Conservation (phyloP, 2,888 invertebrate species). For the Drosophila fungiperda region DNA sequence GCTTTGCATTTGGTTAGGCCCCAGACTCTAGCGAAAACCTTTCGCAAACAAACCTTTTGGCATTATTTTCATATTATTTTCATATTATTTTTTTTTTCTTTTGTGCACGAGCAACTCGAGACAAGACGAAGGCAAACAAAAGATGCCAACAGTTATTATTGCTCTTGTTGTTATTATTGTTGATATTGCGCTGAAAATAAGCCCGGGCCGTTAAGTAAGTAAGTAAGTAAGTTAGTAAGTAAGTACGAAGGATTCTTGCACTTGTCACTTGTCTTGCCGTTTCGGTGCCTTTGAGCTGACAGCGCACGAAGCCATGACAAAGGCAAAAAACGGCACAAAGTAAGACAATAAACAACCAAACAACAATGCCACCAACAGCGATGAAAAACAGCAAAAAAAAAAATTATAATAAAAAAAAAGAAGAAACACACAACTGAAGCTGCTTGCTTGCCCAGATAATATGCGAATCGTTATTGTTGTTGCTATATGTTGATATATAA, state of each 20-base stretch:
- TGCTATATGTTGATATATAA: slow-evolving; percentile 14
- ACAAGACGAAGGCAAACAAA: slow-evolving; percentile 29
- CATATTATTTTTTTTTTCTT: not conserved
- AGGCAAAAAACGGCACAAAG: slow-evolving; percentile 55
- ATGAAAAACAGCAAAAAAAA: not conserved
- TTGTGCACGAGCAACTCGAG: slow-evolving; percentile 5
- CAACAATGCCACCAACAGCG: slow-evolving; percentile 47
- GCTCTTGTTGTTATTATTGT: slow-evolving; percentile 27
- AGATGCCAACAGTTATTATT: slow-evolving; percentile 53
- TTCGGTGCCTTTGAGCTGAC: slow-evolving; percentile 46
- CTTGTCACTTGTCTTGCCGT: slow-evolving; percentile 56
- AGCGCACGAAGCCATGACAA: slow-evolving; percentile 47
- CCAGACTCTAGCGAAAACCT: slow-evolving; percentile 12
- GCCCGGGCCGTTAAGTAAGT: slow-evolving; percentile 48
- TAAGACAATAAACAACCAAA: slow-evolving; percentile 60
- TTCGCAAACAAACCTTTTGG: slow-evolving; percentile 17
- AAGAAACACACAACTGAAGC: slow-evolving; percentile 16
- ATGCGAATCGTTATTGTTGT: slow-evolving; percentile 44
- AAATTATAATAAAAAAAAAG: not conserved
- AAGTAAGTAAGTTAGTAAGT: slow-evolving; percentile 43
- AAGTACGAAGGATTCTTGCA: slow-evolving; percentile 64
- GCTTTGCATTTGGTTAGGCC: slow-evolving; percentile 18
- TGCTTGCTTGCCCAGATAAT: slow-evolving; percentile 44
- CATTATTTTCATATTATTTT: slow-evolving; percentile 23
- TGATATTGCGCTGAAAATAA: slow-evolving; percentile 50